A percentile compares a stretch with the other conserved stretches of the same genome.
phyloP scores from a whole-genome alignment of 2,888 invertebrate species.

The Herminia tarsipennalis region DNA sequence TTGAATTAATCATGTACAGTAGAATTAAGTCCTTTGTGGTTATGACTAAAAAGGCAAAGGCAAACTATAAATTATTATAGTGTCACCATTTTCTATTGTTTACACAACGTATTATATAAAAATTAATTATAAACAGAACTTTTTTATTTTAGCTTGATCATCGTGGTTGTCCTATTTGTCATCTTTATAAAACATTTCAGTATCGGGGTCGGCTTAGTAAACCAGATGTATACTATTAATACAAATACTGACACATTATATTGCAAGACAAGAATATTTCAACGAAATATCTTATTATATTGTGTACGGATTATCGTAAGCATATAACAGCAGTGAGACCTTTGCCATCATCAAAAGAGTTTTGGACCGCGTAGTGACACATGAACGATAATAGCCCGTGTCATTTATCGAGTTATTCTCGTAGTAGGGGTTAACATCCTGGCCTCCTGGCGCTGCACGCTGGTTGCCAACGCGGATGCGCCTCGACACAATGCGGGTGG shows the following conservation, averaged over 20 bases:
- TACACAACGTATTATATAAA: too few relatives aligned
- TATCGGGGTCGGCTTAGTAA: neutral
- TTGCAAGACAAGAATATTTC: neutral
- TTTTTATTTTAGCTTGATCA: too few relatives aligned
- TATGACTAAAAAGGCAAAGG: too few relatives aligned
- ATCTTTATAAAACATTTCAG: neutral
- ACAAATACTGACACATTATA: slow-evolving; percentile 2
- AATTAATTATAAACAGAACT: too few relatives aligned
- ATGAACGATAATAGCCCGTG: slow-evolving; percentile 22
- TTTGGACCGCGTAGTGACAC: slow-evolving; percentile 8
- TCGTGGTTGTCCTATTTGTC: too few relatives aligned
- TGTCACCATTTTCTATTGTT: too few relatives aligned
- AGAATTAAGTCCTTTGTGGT: too few relatives aligned
- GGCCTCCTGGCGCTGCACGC: slow-evolving; percentile 24
- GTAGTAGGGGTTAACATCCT: slow-evolving; percentile 48
- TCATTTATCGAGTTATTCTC: slow-evolving; percentile 45
- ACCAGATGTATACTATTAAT: slow-evolving; percentile 1
- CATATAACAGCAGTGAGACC: neutral
- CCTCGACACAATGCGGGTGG: slow-evolving; percentile 42
- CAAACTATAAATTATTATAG: too few relatives aligned
- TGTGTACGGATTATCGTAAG: too few relatives aligned
- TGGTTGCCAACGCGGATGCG: slow-evolving; percentile 68
- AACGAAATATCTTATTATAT: neutral
- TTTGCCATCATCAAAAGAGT: slow-evolving; percentile 3
- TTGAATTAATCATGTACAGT: too few relatives aligned